Base-by-base conservation (phyloP, 2,888 invertebrate genomes). In the Nomada ferruginata region DNA sequence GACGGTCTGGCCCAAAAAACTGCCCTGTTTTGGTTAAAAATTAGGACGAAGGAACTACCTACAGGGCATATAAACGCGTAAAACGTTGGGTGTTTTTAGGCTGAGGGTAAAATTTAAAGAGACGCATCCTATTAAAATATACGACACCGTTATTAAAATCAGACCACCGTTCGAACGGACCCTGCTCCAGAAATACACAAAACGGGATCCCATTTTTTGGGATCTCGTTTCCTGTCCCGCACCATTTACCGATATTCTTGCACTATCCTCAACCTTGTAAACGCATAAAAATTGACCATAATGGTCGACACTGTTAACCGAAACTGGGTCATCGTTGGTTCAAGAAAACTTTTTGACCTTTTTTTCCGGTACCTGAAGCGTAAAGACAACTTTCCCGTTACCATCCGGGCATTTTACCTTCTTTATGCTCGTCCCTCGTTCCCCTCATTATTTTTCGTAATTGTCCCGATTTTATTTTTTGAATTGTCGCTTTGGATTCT, bases 111-210 rank as follows among this genome's bases (percentile, higher is more conserved):
- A 85, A 85, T 86, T 89, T 88, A 87, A 76, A 71, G 11, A 61
- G 78, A 36, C 20, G 52, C 36, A 13, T 23, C 72, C 89, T 84
- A 90, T 90, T 91, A 92, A 93, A 92, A 91, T 93, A 92, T 93
- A 92, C 89, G 86, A 90, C 90, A 90, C 91, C 88, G 91, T 92
- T 92, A 91, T 93, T 91, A 92, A 92, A 92, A 93, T 92, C 86
- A 91, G 89, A 87, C 77, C 86, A 89, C 89, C 89, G 90, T 91
- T 91, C 90, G 90, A 90, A 82, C 60, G 23, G 42, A 63, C 66
- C 47, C 42, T 79, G 78, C 76, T 73, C 80, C 70, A 85, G 83
- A 89, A 90, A 90, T 86, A 75, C 85, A 85, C 82, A 84, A 90
- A 92, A 92, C 91, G 90, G 89, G 89, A 92, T 90, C 91, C 90